Conservation (phyloP, 2,888 invertebrate genomes). For the Sturmia bella region DNA sequence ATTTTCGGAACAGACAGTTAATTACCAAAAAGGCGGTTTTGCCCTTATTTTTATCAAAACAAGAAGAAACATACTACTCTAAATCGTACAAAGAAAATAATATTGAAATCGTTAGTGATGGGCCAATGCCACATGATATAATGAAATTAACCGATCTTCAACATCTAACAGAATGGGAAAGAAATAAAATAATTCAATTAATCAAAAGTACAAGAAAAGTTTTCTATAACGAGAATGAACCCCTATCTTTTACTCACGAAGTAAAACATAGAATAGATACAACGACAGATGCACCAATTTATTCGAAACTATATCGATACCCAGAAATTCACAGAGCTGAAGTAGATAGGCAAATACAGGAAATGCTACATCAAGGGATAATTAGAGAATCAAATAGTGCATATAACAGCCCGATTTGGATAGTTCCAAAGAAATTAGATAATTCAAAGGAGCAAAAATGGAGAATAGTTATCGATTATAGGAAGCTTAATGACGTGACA, state of each 20-base stretch:
- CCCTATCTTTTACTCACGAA: slow-evolving; percentile 4
- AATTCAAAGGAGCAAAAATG: background rate
- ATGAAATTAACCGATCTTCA: background rate
- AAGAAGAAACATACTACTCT: background rate
- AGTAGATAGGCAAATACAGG: slow-evolving; percentile 15
- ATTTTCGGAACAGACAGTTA: slow-evolving; percentile 5
- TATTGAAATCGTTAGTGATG: background rate
- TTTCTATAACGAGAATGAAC: slow-evolving; percentile 7
- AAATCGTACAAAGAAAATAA: background rate
- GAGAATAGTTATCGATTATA: slow-evolving; percentile 16
- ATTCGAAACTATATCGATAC: slow-evolving; percentile 12
- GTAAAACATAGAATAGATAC: slow-evolving; percentile 14
- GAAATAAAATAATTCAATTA: background rate
- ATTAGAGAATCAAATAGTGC: slow-evolving; percentile 10
- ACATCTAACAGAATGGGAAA: slow-evolving; percentile 8
- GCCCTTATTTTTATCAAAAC: background rate
- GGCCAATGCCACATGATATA: background rate
- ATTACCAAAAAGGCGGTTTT: background rate
- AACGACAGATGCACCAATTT: slow-evolving; percentile 1
- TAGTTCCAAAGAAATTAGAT: slow-evolving; percentile 8
- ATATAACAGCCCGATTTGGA: slow-evolving; percentile 32
- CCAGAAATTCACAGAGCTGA: slow-evolving; percentile 14
- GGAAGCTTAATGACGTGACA: slow-evolving; percentile 12
- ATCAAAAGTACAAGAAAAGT: background rate
- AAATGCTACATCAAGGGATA: slow-evolving; percentile 18